Evolutionary conservation across 2,797 vertebrate genomes (phyloP), one percentile per base, ranked within the genome.

Genomic region (Sphaeramia orbicularis): DNA sequence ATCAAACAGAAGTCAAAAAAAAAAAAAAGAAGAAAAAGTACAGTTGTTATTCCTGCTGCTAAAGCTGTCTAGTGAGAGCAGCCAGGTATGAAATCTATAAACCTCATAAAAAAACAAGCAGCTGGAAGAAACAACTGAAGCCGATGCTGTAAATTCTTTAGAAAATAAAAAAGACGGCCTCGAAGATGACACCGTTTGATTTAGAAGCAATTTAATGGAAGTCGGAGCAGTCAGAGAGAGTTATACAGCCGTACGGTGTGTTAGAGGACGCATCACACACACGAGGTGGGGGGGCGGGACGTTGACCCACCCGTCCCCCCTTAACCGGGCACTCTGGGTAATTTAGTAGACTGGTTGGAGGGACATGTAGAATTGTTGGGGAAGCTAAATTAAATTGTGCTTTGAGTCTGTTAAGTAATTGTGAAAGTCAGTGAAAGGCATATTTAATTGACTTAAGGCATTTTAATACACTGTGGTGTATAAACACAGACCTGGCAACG

Each of bases 381-480:
- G 55, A 74, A 67, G 53, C 12, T 1, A 57, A 38, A 76, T 87
- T 41, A 73, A 80, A 81, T 42, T 6, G 21, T 42, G 51, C 74
- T 53, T 64, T 10, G 2, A 24, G 70, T 73, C 52, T 80, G 72
- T 69, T 83, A 52, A 66, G 72, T 61, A 69, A 61, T 21, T 32
- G 50, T 64, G 76, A 78, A 84, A 78, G 79, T 78, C 67, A 63
- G 58, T 78, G 73, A 78, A 82, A 86, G 81, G 71, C 65, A 62
- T 57, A 52, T 71, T 86, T 72, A 71, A 86, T 86, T 55, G 52
- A 9, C 37, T 21, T 6, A 19, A 55, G 38, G 30, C 30, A 32
- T 32, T 24, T n/a, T 55, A 19, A 19, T 38, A 13, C 18, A 65
- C 64, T 80, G 64, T 1, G 0, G 58, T 37, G 50, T 49, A 11